These are phyloP conservation scores for Hydrolagus colliei DNA, from an alignment of 2,797 vertebrate species.

Conservation along the genomic window DNA sequence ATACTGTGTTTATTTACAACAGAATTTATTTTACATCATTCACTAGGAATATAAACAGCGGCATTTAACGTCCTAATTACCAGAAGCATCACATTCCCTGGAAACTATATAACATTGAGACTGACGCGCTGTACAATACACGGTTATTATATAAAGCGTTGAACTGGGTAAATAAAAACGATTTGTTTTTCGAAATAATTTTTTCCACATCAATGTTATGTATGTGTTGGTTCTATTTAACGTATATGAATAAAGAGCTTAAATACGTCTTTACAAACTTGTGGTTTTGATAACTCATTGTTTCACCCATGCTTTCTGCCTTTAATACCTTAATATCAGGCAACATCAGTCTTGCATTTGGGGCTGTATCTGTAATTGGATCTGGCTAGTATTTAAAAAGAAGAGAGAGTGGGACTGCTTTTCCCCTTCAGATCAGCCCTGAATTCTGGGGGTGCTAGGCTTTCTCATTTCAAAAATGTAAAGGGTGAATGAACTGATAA, in stretches of 20 bases:
- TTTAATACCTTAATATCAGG: slow-evolving; percentile 52
- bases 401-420: slow-evolving; percentile 73
- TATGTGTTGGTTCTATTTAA: background rate
- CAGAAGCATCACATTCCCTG: too few species aligned
- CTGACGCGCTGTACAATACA: background rate
- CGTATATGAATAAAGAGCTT: background rate
- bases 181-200: background rate
- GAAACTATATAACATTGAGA: background rate
- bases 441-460: slow-evolving; percentile 70
- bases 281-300: slow-evolving; percentile 61
- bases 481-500: slow-evolving; percentile 95
- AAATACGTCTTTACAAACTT: slow-evolving; percentile 27
- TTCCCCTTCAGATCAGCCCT: slow-evolving; percentile 77
- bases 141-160: background rate
- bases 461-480: slow-evolving; percentile 91
- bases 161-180: background rate
- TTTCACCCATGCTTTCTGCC: slow-evolving; percentile 44
- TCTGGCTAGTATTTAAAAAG: slow-evolving; percentile 93
- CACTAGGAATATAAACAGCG: too few species aligned
- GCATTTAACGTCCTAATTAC: too few species aligned
- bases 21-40: background rate
- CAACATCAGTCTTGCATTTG: slow-evolving; percentile 73
- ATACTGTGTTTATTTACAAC: background rate
- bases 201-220: background rate
- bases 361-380: slow-evolving; percentile 96